These are phyloP conservation scores for Megaceryle maxima DNA, from an alignment of 2,113 vertebrate species.

Conservation along the genomic window DNA sequence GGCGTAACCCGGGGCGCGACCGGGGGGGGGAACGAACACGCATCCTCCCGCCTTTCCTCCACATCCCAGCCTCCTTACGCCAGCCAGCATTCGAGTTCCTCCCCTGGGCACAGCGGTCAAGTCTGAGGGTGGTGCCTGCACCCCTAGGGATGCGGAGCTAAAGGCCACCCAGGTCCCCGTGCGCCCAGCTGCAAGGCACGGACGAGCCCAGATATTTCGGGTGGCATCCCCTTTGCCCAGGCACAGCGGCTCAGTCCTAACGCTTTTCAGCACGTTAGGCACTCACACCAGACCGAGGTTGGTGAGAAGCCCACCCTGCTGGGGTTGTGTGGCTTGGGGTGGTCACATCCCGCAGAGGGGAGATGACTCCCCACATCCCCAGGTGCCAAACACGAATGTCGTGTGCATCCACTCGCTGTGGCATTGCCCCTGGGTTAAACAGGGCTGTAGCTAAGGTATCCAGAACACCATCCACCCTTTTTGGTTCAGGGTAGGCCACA, in stretches of 20 bases:
- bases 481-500: not conserved
- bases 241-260: not conserved
- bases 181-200: not conserved
- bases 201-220: too few species aligned
- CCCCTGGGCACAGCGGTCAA: not conserved
- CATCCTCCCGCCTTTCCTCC: not conserved
- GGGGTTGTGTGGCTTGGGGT: not conserved
- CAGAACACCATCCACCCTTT: not conserved
- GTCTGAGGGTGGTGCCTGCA: not conserved
- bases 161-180: rapidly evolving
- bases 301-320: not conserved
- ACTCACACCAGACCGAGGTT: too few species aligned
- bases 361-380: not conserved
- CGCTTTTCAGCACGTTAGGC: not conserved
- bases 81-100: rapidly evolving
- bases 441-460: not conserved
- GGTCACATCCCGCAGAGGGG: rapidly evolving
- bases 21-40: too few species aligned
- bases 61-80: not conserved
- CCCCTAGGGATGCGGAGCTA: too few species aligned
- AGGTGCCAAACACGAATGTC: rapidly evolving
- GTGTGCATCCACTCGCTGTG: too few species aligned
- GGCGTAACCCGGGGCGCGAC: not conserved
- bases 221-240: too few species aligned
- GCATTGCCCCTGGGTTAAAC: not conserved